Conservation (phyloP, 2,113 vertebrate species). For the Synodontis membranacea region DNA sequence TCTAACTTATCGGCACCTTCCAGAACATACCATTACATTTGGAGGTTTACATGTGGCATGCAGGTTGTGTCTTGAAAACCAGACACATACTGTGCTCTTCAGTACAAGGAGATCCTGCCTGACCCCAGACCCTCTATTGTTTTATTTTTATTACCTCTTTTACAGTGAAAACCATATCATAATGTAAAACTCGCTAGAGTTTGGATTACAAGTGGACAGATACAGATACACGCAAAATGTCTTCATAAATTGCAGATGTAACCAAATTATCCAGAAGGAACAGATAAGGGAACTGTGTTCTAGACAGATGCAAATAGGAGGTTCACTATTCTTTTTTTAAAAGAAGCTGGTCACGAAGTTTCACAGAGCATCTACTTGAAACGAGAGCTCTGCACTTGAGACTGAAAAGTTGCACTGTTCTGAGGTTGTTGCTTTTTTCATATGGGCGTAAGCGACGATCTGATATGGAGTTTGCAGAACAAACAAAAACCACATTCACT, state of each 20-base stretch:
- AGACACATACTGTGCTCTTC: background rate
- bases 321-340: background rate
- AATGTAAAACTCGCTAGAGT: background rate
- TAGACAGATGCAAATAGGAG: background rate
- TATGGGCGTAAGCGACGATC: background rate
- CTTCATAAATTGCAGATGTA: background rate
- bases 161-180: background rate
- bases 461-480: background rate
- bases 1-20: background rate
- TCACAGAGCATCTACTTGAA: background rate
- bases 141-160: background rate
- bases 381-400: too few species aligned
- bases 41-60: background rate
- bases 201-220: too few species aligned
- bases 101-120: background rate
- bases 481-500: background rate
- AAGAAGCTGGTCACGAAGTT: background rate
- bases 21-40: background rate
- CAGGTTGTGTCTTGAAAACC: background rate
- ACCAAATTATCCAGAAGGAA: background rate
- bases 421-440: background rate
- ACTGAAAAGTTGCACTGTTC: background rate
- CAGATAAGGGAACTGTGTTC: background rate
- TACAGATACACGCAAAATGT: background rate
- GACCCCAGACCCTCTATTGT: background rate